Evolutionary conservation across 2,113 vertebrate genomes (phyloP), one percentile per base, ranked within the genome.

Genomic region (Cyphomyrus discorhynchus): DNA sequence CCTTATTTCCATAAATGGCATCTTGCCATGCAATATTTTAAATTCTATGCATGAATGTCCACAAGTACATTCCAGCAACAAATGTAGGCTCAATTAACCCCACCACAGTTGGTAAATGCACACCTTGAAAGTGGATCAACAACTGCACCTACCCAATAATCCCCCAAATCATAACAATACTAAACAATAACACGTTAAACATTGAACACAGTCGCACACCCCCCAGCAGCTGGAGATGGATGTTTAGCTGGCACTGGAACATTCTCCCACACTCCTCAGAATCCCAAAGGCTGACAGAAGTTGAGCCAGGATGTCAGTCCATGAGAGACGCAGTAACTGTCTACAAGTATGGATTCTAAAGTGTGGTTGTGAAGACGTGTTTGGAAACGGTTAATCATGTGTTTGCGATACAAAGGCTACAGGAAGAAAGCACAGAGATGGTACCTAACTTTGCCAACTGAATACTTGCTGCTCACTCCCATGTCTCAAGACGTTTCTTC

Each of bases 51-150:
- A 56, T 52, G 21, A 49, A 85, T 31, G n/a, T 84, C 17, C 47
- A 56, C 15, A 87, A 87, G 85, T 52, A 89, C 49, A 89, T 80
- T 87, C 90, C 45, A 89, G 90, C 31, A 90, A 90, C 53, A 80
- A 90, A 56, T 47, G 56, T 90, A 50, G 80, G 70, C 88, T 90
- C 92, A 50, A 27, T 83, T 83, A n/a, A 58, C 45, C 53, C 91
- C 91, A 90, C 90, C 91, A 86, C 66, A 89, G 91, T 89, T 88
- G 91, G 24, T 50, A 49, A 86, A 91, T 92, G 92, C 91, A 90
- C 93, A 92, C 87, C 77, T 91, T 91, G 85, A 91, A 91, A 87
- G 93, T 92, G 93, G 89, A 93, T 92, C 49, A 89, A 92, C 92
- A 93, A 94, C 62, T 19, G 35, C 52, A 86, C 13, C 46, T 92